phyloP scores from a whole-genome alignment of 2,797 vertebrate genomes.

The Cossypha caffra region DNA sequence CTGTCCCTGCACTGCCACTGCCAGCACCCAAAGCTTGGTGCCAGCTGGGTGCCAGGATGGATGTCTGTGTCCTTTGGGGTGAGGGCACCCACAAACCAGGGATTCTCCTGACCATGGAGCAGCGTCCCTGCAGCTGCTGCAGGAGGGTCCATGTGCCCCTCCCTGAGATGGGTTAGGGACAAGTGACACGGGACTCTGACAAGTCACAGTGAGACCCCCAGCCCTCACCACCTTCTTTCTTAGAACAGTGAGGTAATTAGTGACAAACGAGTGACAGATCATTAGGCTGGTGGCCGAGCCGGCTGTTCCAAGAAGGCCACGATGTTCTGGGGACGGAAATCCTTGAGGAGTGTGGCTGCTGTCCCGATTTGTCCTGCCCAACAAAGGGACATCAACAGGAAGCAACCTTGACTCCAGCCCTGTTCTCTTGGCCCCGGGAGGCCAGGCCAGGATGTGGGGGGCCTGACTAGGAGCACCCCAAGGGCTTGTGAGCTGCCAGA shows the following conservation, averaged over 20 bases:
- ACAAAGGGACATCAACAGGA: slow-evolving; percentile 72
- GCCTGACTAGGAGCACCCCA: neutral
- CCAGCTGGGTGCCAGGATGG: neutral
- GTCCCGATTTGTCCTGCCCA: slow-evolving; percentile 4
- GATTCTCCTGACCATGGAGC: neutral
- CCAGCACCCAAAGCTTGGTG: neutral
- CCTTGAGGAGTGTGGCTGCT: slow-evolving; percentile 43
- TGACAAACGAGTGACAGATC: neutral
- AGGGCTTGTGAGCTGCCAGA: neutral
- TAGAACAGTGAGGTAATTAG: neutral
- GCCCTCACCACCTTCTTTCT: neutral
- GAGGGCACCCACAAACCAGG: neutral
- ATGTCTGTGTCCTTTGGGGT: neutral
- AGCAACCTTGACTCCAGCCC: slow-evolving; percentile 52
- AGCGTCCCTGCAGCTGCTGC: neutral
- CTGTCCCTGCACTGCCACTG: neutral
- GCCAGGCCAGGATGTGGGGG: neutral
- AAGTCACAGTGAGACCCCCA: neutral
- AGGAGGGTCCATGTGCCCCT: neutral
- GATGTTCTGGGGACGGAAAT: slow-evolving; percentile 66
- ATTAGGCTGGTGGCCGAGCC: neutral
- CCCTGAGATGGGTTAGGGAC: neutral
- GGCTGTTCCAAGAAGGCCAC: slow-evolving; percentile 7
- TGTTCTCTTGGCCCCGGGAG: neutral
- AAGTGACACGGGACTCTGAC: neutral